A percentile compares a stretch with the other conserved stretches of the same genome.
Evolutionary conservation across 2,888 invertebrate genomes (phyloP).

Genomic region (Yponomeuta cagnagella): DNA sequence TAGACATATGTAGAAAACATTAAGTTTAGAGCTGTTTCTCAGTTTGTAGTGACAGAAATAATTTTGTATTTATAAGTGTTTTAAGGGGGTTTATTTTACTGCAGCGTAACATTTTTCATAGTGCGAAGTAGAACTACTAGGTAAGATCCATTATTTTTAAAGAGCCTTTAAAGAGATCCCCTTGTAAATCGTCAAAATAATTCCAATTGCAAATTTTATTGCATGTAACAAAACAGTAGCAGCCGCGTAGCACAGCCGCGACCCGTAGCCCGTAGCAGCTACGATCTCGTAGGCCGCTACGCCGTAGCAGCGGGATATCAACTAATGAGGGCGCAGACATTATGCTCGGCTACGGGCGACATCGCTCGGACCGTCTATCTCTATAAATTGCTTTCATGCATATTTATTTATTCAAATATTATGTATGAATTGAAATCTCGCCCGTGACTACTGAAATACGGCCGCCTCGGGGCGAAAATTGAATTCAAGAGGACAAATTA

Average conservation of each 20-base stretch:
- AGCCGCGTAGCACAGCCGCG: slow-evolving; percentile 8
- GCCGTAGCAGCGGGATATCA: slow-evolving; percentile 39
- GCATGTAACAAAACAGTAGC: background rate
- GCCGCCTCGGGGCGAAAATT: slow-evolving; percentile 55
- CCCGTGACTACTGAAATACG: slow-evolving; percentile 66
- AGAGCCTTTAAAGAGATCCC: no score
- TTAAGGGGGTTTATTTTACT: no score
- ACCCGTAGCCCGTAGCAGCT: slow-evolving; percentile 38
- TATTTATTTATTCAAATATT: slow-evolving; percentile 75
- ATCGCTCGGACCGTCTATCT: slow-evolving; percentile 40
- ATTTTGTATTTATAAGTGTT: no score
- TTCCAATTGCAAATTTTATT: background rate
- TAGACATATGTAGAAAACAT: no score
- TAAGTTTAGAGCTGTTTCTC: no score
- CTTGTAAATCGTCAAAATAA: no score
- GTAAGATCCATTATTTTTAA: no score
- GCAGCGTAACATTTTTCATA: no score
- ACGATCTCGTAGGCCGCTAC: slow-evolving; percentile 39
- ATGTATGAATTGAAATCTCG: slow-evolving; percentile 73
- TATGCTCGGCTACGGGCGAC: slow-evolving; percentile 49
- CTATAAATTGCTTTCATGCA: slow-evolving; percentile 75
- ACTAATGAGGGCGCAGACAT: slow-evolving; percentile 64
- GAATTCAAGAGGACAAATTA: slow-evolving; percentile 63
- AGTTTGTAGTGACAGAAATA: no score
- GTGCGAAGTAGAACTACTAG: no score